A percentile compares a stretch with the other conserved stretches of the same genome.
phyloP scores from a whole-genome alignment of 2,797 vertebrate genomes.

The Ibycter americanus region DNA sequence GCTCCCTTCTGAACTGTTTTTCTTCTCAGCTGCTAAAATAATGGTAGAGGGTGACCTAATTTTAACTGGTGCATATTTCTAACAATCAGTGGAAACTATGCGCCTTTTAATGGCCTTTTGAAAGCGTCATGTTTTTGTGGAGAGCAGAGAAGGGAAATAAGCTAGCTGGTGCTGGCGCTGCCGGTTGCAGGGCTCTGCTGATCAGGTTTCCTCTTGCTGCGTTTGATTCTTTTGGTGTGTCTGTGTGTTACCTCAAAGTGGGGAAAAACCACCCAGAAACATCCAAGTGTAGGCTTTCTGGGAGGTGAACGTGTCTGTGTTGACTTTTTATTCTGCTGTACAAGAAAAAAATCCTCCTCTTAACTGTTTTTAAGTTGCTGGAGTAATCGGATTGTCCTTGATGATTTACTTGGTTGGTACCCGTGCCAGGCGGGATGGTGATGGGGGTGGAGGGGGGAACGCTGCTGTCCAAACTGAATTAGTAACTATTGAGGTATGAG shows the following conservation, averaged over 20 bases:
- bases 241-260: background rate
- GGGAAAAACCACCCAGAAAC: background rate
- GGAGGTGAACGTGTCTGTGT: background rate
- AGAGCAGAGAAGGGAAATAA: slow-evolving; percentile 43
- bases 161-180: background rate
- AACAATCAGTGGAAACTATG: slow-evolving; percentile 63
- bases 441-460: background rate
- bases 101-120: slow-evolving; percentile 18
- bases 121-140: slow-evolving; percentile 39
- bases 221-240: background rate
- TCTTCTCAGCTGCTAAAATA: slow-evolving; percentile 51
- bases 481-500: slow-evolving; percentile 32
- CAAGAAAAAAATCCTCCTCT: background rate
- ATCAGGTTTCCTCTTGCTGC: background rate
- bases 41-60: slow-evolving; percentile 44
- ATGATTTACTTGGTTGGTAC: slow-evolving; percentile 1
- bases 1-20: slow-evolving; percentile 42
- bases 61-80: slow-evolving; percentile 63
- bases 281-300: background rate
- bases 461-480: background rate
- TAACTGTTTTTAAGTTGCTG: background rate
- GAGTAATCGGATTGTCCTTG: background rate
- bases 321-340: background rate
- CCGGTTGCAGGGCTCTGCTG: background rate
- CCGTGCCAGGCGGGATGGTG: background rate